Conservation (phyloP, 2,797 vertebrate genomes). For the Lophius americanus region DNA sequence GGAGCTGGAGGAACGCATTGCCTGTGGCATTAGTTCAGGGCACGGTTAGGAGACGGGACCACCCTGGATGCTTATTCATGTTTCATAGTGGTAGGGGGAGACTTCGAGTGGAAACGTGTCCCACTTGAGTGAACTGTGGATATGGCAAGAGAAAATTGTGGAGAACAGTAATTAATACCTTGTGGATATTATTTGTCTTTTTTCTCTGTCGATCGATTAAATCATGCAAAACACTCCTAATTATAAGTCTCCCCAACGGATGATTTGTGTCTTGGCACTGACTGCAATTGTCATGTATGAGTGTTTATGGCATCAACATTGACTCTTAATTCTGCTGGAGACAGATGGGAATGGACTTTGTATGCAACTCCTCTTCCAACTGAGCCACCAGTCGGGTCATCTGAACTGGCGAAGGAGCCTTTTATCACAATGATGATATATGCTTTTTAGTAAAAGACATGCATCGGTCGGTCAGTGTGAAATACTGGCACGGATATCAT, state of each 20-base stretch:
- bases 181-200: constrained; percentile 70
- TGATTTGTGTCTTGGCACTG: constrained; percentile 58
- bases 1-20: constrained; percentile 74
- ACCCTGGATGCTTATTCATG: constrained; percentile 79
- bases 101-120: constrained; percentile 58
- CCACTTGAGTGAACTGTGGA: constrained; percentile 66
- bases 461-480: constrained; percentile 12
- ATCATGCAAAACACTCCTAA: constrained; percentile 81
- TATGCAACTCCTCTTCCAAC: constrained; percentile 38
- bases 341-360: constrained; percentile 62
- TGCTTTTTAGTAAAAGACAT: constrained; percentile 41
- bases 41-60: constrained; percentile 72
- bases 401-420: constrained; percentile 12
- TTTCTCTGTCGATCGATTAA: constrained; percentile 74
- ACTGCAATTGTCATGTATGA: constrained; percentile 73
- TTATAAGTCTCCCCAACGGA: constrained; percentile 71
- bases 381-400: constrained; percentile 21
- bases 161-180: constrained; percentile 78
- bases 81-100: constrained; percentile 64
- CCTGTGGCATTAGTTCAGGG: constrained; percentile 76
- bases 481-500: constrained; percentile 11
- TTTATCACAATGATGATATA: constrained; percentile 39
- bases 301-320: constrained; percentile 63
- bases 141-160: constrained; percentile 56
- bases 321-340: constrained; percentile 50